Base-by-base conservation (phyloP, 2,888 invertebrate species). In the Vanessa cardui region DNA sequence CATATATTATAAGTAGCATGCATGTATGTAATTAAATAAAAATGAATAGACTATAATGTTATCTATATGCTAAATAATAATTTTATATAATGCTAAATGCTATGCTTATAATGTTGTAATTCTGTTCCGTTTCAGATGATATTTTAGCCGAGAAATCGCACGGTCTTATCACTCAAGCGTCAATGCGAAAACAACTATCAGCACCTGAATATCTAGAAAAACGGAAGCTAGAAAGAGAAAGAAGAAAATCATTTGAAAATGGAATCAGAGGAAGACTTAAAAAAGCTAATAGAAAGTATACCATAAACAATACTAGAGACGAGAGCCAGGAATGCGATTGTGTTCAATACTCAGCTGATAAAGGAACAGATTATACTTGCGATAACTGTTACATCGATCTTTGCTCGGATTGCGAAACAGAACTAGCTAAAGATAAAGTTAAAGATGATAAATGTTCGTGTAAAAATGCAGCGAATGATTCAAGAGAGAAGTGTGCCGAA, bases 141-240 rank as follows among this genome's bases (percentile, higher is more conserved):
- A 93, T 94, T 74, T 77, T 94, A 71, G 94, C 94, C 21, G 95
- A 95, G 73, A 95, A 94, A 82, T 94, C 93, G 0, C 92, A 91
- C 76, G 90, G 88, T 68, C 80, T 93, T 6, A 93, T 93, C 71
- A 92, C 92, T 0, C 92, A 93, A 85, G 92, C 93, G 3, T 94
- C 94, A 2, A 95, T 96, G 81, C 94, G 96, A 72, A 96, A 96
- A 77, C 96, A 96, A 77, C 94, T 96, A 64, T 96, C 96, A 33
- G 97, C 98, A 0, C 98, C 98, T 0, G 98, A 98, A 76, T 98
- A 98, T 85, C 92, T 98, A 69, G 98, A 98, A 83, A 95, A 96
- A 74, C 93, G 98, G 39, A 97, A 97, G 82, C 93, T 96, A 64
- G 96, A 96, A 76, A 92, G 95, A 60, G 95, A 96, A 62, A 93